These are phyloP conservation scores for Takifugu flavidus DNA, from an alignment of 2,113 vertebrate species.

Conservation along the genomic window DNA sequence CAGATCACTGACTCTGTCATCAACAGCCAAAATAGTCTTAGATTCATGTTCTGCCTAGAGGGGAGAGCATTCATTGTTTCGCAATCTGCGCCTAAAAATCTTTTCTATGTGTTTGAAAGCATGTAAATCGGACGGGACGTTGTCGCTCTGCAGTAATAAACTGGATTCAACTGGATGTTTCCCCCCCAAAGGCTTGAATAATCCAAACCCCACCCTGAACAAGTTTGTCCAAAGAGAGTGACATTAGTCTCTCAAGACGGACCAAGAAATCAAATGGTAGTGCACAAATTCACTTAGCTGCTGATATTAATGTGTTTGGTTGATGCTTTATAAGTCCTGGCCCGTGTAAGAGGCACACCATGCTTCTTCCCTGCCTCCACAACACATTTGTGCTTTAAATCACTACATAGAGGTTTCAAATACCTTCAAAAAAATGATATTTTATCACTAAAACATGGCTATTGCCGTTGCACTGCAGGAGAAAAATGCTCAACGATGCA, in stretches of 20 bases:
- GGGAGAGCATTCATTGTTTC: conserved; percentile 6
- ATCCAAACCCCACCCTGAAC: conserved; percentile 1
- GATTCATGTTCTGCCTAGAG: conserved; percentile 3
- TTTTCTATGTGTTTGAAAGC: conserved; percentile 16
- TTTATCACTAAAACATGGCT: conserved; percentile 4
- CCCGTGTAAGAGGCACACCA: not conserved
- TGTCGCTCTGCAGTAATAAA: conserved; percentile 11
- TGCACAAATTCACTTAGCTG: conserved; percentile 38
- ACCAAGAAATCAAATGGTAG: conserved; percentile 31
- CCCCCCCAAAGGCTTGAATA: not conserved
- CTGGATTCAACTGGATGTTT: conserved; percentile 11
- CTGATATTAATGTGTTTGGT: conserved; percentile 44
- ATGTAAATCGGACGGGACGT: conserved; percentile 12
- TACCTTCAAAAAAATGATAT: not conserved
- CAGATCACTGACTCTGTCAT: conserved; percentile 20
- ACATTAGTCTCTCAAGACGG: conserved; percentile 11
- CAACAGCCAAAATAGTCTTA: conserved; percentile 10
- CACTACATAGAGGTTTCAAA: too few relatives aligned
- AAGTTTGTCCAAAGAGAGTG: not conserved
- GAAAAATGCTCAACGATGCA: too few relatives aligned
- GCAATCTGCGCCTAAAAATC: conserved; percentile 2
- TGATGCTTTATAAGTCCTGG: conserved; percentile 29
- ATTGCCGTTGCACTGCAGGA: not conserved
- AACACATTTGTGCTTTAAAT: too few relatives aligned
- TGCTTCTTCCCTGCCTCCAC: not conserved